These are phyloP conservation scores for Protobothrops mucrosquamatus DNA, from an alignment of 2,113 vertebrate species.

Conservation along the genomic window DNA sequence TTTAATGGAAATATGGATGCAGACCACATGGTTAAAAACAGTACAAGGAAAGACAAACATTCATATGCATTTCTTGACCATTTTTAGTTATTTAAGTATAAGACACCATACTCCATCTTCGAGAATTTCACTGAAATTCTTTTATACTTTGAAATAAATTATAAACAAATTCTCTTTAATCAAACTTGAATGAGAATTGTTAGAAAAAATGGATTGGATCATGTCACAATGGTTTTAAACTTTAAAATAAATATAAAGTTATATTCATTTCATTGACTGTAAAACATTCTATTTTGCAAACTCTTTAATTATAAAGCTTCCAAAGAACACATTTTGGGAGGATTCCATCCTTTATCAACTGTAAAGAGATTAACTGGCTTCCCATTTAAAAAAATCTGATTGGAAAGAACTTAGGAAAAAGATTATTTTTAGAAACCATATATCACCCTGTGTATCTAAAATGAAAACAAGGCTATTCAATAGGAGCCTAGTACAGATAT, in stretches of 20 bases:
- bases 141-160: neutral
- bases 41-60: neutral
- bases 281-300: neutral
- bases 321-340: neutral
- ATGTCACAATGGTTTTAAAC: neutral
- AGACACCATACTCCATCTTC: neutral
- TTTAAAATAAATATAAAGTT: neutral
- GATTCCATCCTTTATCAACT: neutral
- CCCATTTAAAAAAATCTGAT: neutral
- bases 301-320: neutral
- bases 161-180: neutral
- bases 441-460: neutral
- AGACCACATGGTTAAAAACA: neutral
- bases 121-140: neutral
- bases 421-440: neutral
- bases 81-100: neutral
- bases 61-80: neutral
- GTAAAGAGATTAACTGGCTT: neutral
- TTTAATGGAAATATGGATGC: neutral
- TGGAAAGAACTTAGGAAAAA: neutral
- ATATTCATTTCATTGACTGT: neutral
- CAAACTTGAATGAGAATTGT: neutral
- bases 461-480: conserved; percentile 23
- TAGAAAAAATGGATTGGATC: neutral
- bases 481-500: conserved; percentile 25